These are phyloP conservation scores for Vicugna pacos DNA, from an alignment of 2,113 vertebrate genomes.

Conservation along the genomic window DNA sequence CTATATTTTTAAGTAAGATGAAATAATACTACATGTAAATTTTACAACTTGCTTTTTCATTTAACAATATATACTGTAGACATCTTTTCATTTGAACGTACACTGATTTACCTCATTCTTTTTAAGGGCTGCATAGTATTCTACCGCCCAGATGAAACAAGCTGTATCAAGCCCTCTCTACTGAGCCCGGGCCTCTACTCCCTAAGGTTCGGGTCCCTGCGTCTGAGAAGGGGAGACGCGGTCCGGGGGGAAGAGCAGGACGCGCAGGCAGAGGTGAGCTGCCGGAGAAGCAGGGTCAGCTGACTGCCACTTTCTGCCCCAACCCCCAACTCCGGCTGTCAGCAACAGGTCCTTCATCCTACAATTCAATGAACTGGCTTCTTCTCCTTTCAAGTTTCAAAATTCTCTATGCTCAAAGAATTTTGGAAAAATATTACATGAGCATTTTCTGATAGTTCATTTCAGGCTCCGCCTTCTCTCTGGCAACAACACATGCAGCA, in stretches of 20 bases:
- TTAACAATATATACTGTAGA: no score
- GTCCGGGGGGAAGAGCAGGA: accelerated
- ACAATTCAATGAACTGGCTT: not conserved
- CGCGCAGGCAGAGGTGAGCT: accelerated
- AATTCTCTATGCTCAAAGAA: not conserved
- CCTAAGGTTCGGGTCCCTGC: not conserved
- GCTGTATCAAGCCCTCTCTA: accelerated
- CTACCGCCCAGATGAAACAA: not conserved
- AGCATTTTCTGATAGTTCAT: not conserved
- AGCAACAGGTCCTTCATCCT: not conserved
- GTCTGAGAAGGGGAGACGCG: not conserved
- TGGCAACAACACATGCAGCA: not conserved
- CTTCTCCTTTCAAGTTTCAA: not conserved
- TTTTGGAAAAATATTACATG: accelerated
- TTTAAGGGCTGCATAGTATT: not conserved
- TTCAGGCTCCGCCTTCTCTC: not conserved
- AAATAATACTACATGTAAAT: not conserved
- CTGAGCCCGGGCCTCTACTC: not conserved
- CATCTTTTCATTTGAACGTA: not conserved
- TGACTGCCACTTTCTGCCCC: not conserved
- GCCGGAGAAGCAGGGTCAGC: not conserved
- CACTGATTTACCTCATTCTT: not conserved
- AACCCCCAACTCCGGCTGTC: not conserved
- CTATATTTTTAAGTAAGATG: not conserved
- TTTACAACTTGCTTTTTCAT: not conserved